A percentile compares a stretch with the other conserved stretches of the same genome.
Conservation (phyloP, 2,888 invertebrate species). For the Bembecia ichneumoniformis region DNA sequence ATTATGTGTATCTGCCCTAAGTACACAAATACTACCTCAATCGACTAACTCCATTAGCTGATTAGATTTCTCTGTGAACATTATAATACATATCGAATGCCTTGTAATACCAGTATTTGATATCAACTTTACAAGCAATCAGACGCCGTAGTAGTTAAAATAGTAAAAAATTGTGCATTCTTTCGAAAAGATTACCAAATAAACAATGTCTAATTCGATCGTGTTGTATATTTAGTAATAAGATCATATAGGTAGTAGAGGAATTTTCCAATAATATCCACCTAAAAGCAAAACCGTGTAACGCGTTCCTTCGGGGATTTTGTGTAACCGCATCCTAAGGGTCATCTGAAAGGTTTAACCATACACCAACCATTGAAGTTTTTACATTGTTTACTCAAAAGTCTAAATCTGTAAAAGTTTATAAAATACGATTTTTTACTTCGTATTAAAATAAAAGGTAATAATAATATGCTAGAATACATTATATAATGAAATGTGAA, state of each 20-base stretch:
- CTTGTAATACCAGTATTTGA: background rate
- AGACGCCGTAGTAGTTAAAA: too few relatives aligned
- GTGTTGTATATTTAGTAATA: background rate
- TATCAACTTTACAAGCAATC: background rate
- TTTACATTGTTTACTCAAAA: constrained; percentile 1
- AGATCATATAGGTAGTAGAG: background rate
- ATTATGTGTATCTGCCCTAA: too few relatives aligned
- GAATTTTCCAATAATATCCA: background rate
- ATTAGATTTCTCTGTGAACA: constrained; percentile 41
- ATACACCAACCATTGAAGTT: constrained; percentile 40
- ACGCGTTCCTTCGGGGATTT: constrained; percentile 49
- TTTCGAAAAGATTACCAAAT: too few relatives aligned
- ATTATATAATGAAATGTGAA: too few relatives aligned
- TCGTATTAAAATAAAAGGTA: background rate
- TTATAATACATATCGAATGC: constrained; percentile 4
- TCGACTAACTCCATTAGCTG: constrained; percentile 47
- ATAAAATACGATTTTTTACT: background rate
- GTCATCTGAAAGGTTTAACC: constrained; percentile 62
- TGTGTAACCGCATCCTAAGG: constrained; percentile 56
- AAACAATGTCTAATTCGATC: too few relatives aligned
- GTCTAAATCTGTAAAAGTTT: background rate
- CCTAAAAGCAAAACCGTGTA: constrained; percentile 63
- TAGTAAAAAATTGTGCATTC: too few relatives aligned
- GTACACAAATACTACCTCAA: constrained; percentile 18
- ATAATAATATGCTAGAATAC: too few relatives aligned